Conservation (phyloP, 2,888 invertebrate genomes). For the Sinentomon sp. region DNA sequence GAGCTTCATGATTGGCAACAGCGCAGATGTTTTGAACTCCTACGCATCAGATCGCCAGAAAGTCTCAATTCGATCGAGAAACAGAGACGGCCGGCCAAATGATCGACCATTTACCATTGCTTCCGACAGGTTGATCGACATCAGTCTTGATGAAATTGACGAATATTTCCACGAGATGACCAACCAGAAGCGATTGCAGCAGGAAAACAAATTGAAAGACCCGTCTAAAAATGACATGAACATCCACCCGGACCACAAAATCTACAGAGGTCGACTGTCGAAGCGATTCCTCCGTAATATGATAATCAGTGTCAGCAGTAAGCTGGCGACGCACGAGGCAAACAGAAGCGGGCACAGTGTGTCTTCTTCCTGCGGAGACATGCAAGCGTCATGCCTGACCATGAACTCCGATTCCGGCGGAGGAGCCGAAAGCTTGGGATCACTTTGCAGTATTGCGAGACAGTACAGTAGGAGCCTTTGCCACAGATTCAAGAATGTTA, state of each 20-base stretch:
- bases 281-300: constrained; percentile 17
- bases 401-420: too few species aligned
- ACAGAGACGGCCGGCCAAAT: constrained; percentile 24
- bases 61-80: constrained; percentile 12
- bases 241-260: constrained; percentile 50
- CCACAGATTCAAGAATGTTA: too few species aligned
- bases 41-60: constrained; percentile 5
- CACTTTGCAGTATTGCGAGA: too few species aligned
- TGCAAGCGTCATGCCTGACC: too few species aligned
- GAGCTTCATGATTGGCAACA: constrained; percentile 43
- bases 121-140: constrained; percentile 32
- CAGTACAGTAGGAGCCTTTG: too few species aligned
- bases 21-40: constrained; percentile 3
- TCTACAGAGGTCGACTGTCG: too few species aligned
- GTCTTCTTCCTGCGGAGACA: too few species aligned
- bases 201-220: constrained; percentile 1
- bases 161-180: constrained; percentile 21
- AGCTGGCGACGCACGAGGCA: too few species aligned
- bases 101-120: constrained; percentile 41
- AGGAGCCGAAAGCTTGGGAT: too few species aligned
- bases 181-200: constrained; percentile 2
- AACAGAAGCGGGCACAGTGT: too few species aligned
- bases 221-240: constrained; percentile 20
- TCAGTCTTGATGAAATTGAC: constrained; percentile 36
- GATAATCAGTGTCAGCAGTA: constrained; percentile 19